Conservation (phyloP, 1,140 invertebrate species). For the Drosophila pseudoobscura region DNA sequence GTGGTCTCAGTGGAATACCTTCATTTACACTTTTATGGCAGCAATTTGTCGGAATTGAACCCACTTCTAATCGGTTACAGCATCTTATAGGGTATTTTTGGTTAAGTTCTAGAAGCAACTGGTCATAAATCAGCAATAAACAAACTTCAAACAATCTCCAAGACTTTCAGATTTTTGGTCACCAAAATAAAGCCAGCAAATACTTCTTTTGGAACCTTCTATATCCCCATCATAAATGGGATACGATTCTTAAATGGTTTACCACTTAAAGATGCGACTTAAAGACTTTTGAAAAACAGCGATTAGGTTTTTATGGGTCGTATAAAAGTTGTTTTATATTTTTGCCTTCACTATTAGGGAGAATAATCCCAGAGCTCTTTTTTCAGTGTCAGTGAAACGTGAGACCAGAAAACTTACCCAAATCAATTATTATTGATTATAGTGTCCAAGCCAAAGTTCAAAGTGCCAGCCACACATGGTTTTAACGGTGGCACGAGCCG, state of each 20-base stretch:
- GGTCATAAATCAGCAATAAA: not conserved
- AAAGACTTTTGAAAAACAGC: too few species aligned
- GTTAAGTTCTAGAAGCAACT: constrained; percentile 8
- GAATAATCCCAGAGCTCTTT: not conserved
- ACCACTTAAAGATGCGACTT: too few species aligned
- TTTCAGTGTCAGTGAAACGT: not conserved
- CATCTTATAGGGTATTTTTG: constrained; percentile 27
- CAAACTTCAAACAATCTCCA: too few species aligned
- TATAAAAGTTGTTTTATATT: too few species aligned
- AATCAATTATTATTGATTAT: constrained; percentile 10
- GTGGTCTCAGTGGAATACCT: constrained; percentile 7
- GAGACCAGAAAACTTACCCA: not conserved
- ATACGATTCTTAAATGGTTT: too few species aligned
- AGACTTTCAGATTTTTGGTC: too few species aligned
- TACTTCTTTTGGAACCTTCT: too few species aligned
- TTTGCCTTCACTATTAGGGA: too few species aligned
- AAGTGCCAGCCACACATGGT: constrained; percentile 33
- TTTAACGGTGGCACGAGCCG: constrained; percentile 58
- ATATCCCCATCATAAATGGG: too few species aligned
- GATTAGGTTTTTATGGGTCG: too few species aligned
- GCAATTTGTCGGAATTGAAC: constrained; percentile 15
- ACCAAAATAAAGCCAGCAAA: too few species aligned
- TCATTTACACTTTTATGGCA: constrained; percentile 33
- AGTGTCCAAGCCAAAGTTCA: constrained; percentile 51
- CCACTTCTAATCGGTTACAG: constrained; percentile 26